Evolutionary conservation across 23 tunicate genomes (phyloP).

Genomic region (Pegea sp.): DNA sequence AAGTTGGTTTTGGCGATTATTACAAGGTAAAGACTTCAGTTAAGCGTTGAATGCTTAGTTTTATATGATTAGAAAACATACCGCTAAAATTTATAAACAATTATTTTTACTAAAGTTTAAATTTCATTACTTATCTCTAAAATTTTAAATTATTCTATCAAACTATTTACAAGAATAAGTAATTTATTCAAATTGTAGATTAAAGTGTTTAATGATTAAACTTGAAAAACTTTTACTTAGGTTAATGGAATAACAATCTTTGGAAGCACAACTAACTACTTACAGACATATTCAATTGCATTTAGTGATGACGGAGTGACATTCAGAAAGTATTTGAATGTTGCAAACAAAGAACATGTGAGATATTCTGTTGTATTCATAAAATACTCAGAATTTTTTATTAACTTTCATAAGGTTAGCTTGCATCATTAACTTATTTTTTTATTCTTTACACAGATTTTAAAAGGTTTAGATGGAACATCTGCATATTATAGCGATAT

Average conservation of each 20-base stretch:
- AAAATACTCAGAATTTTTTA: too few relatives aligned
- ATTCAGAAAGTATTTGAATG: slow-evolving; percentile 23
- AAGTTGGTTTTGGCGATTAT: slow-evolving; percentile 61
- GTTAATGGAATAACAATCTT: slow-evolving; percentile 58
- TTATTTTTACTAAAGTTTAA: too few relatives aligned
- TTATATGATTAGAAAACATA: too few relatives aligned
- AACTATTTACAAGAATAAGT: neutral
- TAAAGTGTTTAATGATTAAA: neutral
- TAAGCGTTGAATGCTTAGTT: too few relatives aligned
- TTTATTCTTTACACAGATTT: slow-evolving; percentile 8
- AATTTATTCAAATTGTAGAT: neutral
- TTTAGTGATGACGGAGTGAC: slow-evolving; percentile 60
- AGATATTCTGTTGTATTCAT: too few relatives aligned
- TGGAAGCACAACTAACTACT: slow-evolving; percentile 17
- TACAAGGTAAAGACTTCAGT: slow-evolving; percentile 69
- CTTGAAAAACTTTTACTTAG: slow-evolving; percentile 5
- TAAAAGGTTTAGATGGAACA: slow-evolving; percentile 19
- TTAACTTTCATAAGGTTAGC: too few relatives aligned
- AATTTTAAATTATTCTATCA: too few relatives aligned
- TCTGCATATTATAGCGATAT: slow-evolving; percentile 48
- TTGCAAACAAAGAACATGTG: slow-evolving; percentile 32
- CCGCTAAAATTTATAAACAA: too few relatives aligned
- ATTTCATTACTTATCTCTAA: too few relatives aligned
- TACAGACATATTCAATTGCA: slow-evolving; percentile 15
- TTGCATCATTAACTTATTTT: neutral